phyloP scores from a whole-genome alignment of 2,113 vertebrate species.

The Myotis yumanensis region DNA sequence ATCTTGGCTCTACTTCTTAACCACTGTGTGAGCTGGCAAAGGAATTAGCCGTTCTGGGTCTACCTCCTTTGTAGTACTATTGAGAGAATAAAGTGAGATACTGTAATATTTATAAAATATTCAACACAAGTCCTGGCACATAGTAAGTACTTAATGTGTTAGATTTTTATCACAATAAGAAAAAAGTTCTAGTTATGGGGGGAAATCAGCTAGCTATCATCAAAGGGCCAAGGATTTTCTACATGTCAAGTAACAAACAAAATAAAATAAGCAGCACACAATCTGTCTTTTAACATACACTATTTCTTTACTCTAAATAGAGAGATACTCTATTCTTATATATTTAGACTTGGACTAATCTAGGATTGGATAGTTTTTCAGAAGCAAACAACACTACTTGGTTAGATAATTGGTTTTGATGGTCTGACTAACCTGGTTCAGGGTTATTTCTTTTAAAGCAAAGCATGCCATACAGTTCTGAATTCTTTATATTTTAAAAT shows the following conservation, averaged over 20 bases:
- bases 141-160: background rate
- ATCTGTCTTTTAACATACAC: constrained; percentile 38
- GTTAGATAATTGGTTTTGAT: constrained; percentile 75
- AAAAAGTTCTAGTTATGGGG: background rate
- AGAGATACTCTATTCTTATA: constrained; percentile 61
- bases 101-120: background rate
- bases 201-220: background rate
- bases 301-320: constrained; percentile 21
- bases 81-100: background rate
- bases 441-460: constrained; percentile 70
- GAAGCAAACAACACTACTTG: constrained; percentile 56
- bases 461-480: constrained; percentile 42
- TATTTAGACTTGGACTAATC: constrained; percentile 74
- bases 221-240: background rate
- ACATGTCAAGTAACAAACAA: background rate
- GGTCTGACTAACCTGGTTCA: constrained; percentile 65
- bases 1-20: background rate
- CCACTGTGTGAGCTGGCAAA: background rate
- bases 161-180: background rate
- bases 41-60: background rate
- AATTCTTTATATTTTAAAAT: constrained; percentile 74
- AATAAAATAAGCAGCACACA: constrained; percentile 50
- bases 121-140: background rate
- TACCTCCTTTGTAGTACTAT: background rate
- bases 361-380: constrained; percentile 72